phyloP scores from a whole-genome alignment of 1,140 invertebrate genomes.

The Kradibia gibbosae region DNA sequence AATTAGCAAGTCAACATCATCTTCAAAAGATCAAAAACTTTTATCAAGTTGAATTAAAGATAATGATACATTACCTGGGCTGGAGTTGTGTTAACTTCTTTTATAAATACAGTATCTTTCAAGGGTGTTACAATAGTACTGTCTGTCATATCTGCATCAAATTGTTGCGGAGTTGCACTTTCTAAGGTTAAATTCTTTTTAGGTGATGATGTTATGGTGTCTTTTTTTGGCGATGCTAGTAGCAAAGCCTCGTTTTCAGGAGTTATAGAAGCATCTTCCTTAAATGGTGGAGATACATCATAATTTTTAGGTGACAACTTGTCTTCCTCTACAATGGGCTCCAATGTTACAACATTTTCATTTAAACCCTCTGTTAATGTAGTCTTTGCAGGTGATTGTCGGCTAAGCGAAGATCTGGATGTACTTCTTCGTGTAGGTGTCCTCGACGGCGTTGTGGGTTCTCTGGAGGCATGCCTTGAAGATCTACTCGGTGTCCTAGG shows the following conservation, averaged over 20 bases:
- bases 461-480: constrained; percentile 58
- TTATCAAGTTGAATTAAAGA: neutral
- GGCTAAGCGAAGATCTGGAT: constrained; percentile 51
- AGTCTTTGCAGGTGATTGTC: constrained; percentile 58
- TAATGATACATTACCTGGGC: constrained; percentile 36
- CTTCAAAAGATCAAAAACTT: neutral
- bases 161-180: constrained; percentile 5
- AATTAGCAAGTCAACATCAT: neutral
- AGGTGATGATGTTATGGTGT: neutral
- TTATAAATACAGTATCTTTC: neutral
- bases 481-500: constrained; percentile 64
- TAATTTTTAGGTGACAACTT: constrained; percentile 37
- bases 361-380: constrained; percentile 52
- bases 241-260: constrained; percentile 12
- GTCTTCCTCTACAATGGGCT: constrained; percentile 54
- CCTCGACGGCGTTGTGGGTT: constrained; percentile 57
- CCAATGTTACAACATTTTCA: constrained; percentile 51
- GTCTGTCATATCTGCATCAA: neutral
- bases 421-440: constrained; percentile 56
- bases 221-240: neutral
- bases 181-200: neutral
- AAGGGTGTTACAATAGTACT: constrained; percentile 31
- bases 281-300: neutral
- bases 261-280: constrained; percentile 14
- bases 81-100: constrained; percentile 34